phyloP scores from a whole-genome alignment of 2,797 vertebrate genomes.

The Sebastes cheni region DNA sequence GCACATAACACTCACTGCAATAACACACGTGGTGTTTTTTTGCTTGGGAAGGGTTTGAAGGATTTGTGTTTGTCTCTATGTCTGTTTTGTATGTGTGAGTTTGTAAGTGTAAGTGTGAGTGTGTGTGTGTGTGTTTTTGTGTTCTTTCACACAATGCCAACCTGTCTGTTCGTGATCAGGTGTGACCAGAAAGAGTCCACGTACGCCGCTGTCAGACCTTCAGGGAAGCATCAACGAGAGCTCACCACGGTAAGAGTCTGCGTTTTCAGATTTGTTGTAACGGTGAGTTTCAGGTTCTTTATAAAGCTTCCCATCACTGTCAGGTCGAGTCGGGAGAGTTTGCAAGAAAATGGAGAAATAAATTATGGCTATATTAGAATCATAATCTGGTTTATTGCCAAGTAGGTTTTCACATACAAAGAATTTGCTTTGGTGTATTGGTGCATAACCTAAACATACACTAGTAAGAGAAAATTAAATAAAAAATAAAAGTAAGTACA shows the following conservation, averaged over 20 bases:
- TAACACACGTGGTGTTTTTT: slow-evolving; percentile 50
- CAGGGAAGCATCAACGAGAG: slow-evolving; percentile 91
- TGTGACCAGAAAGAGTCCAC: slow-evolving; percentile 88
- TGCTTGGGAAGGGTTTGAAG: slow-evolving; percentile 3
- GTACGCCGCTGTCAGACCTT: slow-evolving; percentile 92
- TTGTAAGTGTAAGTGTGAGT: neutral
- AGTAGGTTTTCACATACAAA: too few relatives aligned
- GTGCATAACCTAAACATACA: too few relatives aligned
- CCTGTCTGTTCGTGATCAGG: slow-evolving; percentile 75
- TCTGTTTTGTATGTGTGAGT: neutral
- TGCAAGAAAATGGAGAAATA: neutral
- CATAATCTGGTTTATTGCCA: neutral
- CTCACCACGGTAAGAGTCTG: slow-evolving; percentile 84
- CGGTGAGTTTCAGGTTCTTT: neutral
- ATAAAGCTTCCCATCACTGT: neutral
- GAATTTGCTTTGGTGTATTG: too few relatives aligned
- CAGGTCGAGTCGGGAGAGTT: neutral
- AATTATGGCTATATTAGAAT: neutral
- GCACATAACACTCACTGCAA: slow-evolving; percentile 54
- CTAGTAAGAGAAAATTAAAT: too few relatives aligned
- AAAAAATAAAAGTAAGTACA: too few relatives aligned
- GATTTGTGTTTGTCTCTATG: neutral
- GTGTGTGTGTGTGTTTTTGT: neutral
- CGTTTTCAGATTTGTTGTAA: neutral
- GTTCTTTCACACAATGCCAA: slow-evolving; percentile 30